phyloP scores from a whole-genome alignment of 1,140 invertebrate species.

The Macrostomum lignano region DNA sequence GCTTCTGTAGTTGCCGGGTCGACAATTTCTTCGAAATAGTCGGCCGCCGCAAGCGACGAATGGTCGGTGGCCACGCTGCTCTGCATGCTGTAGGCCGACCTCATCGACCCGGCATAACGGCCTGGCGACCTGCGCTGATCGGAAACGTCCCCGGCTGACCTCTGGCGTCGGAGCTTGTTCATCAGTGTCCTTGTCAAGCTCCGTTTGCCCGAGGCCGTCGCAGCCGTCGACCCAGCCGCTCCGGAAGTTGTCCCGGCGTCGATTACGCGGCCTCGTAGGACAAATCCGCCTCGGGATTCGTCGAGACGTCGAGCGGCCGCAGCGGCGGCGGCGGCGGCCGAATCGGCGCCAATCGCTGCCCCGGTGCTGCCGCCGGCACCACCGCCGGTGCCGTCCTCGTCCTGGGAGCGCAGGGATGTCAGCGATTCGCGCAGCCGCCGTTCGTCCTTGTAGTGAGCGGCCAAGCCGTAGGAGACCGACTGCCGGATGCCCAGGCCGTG shows the following conservation, averaged over 20 bases:
- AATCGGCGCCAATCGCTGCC: neutral
- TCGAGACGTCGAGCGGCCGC: too few species aligned
- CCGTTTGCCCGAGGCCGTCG: too few species aligned
- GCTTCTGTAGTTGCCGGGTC: too few species aligned
- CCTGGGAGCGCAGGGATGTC: constrained; percentile 1
- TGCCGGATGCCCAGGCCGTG: constrained; percentile 78
- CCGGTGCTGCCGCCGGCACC: constrained; percentile 1
- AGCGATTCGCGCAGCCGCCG: constrained; percentile 4
- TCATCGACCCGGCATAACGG: constrained; percentile 1
- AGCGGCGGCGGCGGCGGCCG: too few species aligned
- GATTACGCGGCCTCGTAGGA: neutral
- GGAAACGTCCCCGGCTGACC: constrained; percentile 4
- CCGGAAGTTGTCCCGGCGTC: neutral
- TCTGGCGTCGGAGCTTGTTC: constrained; percentile 3
- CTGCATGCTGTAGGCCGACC: too few species aligned
- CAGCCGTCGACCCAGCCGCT: neutral
- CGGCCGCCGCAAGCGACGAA: too few species aligned
- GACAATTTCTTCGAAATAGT: too few species aligned
- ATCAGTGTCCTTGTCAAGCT: constrained; percentile 2
- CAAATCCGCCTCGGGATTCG: constrained; percentile 3
- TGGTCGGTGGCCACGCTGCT: too few species aligned
- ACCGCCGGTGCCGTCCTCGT: too few species aligned
- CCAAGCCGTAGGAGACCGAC: constrained; percentile 54
- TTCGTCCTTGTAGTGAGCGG: constrained; percentile 30
- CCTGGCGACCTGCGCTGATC: too few species aligned